Conservation (phyloP, 2,797 vertebrate species). For the Gadopsis marmoratus region DNA sequence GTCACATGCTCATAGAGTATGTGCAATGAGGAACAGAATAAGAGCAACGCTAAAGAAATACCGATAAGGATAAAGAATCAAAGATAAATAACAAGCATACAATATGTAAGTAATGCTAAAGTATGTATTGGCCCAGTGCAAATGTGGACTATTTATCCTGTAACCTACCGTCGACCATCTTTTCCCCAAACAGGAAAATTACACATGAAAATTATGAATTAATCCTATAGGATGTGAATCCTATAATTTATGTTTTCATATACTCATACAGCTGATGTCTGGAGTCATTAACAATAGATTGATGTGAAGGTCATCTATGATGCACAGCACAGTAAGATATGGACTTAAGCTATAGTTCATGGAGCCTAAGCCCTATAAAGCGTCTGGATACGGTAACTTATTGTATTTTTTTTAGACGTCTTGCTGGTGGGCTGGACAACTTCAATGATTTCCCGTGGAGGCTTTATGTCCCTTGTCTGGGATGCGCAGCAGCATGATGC, state of each 20-base stretch:
- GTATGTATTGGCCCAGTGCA: background rate
- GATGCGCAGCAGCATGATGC: constrained; percentile 29
- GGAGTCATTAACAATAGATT: constrained; percentile 53
- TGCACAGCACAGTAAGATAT: constrained; percentile 42
- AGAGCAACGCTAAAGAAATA: no score
- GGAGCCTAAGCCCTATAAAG: no score
- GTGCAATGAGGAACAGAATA: background rate
- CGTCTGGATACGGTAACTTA: no score
- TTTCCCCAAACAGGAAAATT: background rate
- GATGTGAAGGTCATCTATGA: constrained; percentile 56
- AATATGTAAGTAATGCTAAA: background rate
- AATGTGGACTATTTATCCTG: background rate
- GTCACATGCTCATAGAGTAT: background rate
- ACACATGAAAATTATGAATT: no score
- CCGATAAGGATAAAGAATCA: background rate
- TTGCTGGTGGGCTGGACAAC: background rate
- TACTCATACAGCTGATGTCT: background rate
- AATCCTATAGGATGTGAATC: no score
- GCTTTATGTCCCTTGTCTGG: background rate
- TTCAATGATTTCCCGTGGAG: background rate
- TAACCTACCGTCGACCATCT: background rate
- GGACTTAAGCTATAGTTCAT: no score
- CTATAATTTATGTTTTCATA: background rate
- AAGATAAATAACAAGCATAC: background rate
- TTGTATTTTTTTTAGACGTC: background rate